These are phyloP conservation scores for Ptychadena robeensis DNA, from an alignment of 2,797 vertebrate species.

Conservation along the genomic window DNA sequence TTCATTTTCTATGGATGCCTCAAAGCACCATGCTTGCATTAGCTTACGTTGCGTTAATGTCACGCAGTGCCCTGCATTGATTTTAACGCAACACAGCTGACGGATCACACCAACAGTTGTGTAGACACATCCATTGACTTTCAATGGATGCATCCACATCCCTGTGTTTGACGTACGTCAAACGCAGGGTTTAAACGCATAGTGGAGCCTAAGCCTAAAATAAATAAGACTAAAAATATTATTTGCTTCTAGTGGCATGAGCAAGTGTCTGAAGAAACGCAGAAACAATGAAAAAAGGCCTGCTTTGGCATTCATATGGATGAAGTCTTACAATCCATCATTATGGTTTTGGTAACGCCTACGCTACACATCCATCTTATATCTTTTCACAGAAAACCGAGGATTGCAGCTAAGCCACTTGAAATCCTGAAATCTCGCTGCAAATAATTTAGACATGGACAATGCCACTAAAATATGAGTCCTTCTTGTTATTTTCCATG, in stretches of 20 bases:
- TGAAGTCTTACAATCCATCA: background rate
- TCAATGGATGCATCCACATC: no score
- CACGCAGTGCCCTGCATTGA: no score
- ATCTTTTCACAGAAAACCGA: background rate
- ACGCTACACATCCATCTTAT: background rate
- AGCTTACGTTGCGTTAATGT: no score
- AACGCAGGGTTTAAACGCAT: no score
- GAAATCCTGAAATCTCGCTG: slow-evolving; percentile 4
- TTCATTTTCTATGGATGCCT: no score
- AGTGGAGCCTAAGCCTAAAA: no score
- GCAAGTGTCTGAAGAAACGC: background rate
- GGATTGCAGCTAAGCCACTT: background rate
- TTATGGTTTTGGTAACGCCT: background rate
- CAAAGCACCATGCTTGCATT: no score
- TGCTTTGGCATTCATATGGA: background rate
- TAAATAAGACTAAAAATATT: no score
- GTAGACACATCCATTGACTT: no score
- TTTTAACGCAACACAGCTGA: no score
- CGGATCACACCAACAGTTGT: no score
- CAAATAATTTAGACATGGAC: slow-evolving; percentile 6
- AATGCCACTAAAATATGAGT: slow-evolving; percentile 9
- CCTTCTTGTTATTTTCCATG: slow-evolving; percentile 40
- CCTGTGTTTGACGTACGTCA: no score
- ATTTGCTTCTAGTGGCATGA: background rate
- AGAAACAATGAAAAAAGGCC: background rate